These are phyloP conservation scores for Drosophila mercatorum DNA, from an alignment of 2,888 invertebrate genomes.

Conservation along the genomic window DNA sequence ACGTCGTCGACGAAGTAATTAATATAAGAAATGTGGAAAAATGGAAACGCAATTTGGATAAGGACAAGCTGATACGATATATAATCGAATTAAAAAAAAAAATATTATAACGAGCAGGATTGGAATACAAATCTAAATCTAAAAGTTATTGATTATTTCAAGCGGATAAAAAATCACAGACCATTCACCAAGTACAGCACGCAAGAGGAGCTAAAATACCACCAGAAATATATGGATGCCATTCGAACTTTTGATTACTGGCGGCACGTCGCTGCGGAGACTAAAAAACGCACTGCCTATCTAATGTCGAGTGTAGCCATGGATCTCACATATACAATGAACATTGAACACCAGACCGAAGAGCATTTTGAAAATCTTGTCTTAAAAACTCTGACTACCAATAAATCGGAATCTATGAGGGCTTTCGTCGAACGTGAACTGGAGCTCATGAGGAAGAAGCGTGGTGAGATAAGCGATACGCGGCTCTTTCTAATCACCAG, in stretches of 20 bases:
- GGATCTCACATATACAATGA: slow-evolving; percentile 32
- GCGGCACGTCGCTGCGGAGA: slow-evolving; percentile 19
- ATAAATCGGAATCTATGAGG: slow-evolving; percentile 22
- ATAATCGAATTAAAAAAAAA: slow-evolving; percentile 25
- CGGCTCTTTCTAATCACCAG: slow-evolving; percentile 68
- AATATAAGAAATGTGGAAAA: slow-evolving; percentile 23
- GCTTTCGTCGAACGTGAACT: slow-evolving; percentile 31
- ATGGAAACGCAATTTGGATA: slow-evolving; percentile 53
- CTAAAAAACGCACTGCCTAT: slow-evolving; percentile 23
- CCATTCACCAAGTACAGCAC: slow-evolving; percentile 25
- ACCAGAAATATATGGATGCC: slow-evolving; percentile 30
- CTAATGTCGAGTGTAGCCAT: slow-evolving; percentile 40
- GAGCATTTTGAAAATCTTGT: slow-evolving; percentile 29
- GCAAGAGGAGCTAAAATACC: neutral
- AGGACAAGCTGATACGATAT: slow-evolving; percentile 38
- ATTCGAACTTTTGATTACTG: slow-evolving; percentile 57
- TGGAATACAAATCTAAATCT: slow-evolving; percentile 44
- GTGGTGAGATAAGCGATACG: slow-evolving; percentile 71
- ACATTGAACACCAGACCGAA: slow-evolving; percentile 24
- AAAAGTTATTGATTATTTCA: slow-evolving; percentile 72
- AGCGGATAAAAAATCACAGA: slow-evolving; percentile 64
- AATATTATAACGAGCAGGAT: slow-evolving; percentile 8
- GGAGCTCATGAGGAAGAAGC: slow-evolving; percentile 51
- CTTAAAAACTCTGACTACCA: neutral
- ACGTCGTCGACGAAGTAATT: slow-evolving; percentile 53